Evolutionary conservation across 1,140 invertebrate species (phyloP).

Genomic region (Contarinia nasturtii): DNA sequence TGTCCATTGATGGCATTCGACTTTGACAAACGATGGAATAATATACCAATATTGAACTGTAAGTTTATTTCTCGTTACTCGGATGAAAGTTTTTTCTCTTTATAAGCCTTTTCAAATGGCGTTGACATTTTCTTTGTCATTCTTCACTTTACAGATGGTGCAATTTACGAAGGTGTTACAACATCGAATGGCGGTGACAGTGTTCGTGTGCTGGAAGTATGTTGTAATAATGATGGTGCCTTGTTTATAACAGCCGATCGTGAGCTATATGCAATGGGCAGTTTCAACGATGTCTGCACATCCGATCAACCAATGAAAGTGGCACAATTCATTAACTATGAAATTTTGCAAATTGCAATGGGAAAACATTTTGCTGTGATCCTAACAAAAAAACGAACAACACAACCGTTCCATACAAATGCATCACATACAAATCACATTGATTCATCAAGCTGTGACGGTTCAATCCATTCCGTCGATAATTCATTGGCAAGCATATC

Average conservation of each 20-base stretch:
- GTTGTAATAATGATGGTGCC: not conserved
- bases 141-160: no score
- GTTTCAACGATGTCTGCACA: not conserved
- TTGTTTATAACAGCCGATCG: not conserved
- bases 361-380: constrained; percentile 1
- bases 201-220: not conserved
- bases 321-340: not conserved
- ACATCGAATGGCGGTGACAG: no score
- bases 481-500: not conserved
- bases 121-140: no score
- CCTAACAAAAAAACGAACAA: not conserved
- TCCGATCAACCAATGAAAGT: not conserved
- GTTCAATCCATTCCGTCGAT: not conserved
- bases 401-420: not conserved
- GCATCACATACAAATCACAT: not conserved
- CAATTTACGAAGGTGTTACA: no score
- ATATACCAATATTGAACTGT: no score
- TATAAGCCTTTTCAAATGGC: no score
- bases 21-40: no score
- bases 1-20: no score
- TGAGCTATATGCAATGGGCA: constrained; percentile 1
- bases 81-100: no score
- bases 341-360: not conserved
- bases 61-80: no score
- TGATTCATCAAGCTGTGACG: no score